Evolutionary conservation across 1,140 invertebrate genomes (phyloP).

Genomic region (Dryas iulia): DNA sequence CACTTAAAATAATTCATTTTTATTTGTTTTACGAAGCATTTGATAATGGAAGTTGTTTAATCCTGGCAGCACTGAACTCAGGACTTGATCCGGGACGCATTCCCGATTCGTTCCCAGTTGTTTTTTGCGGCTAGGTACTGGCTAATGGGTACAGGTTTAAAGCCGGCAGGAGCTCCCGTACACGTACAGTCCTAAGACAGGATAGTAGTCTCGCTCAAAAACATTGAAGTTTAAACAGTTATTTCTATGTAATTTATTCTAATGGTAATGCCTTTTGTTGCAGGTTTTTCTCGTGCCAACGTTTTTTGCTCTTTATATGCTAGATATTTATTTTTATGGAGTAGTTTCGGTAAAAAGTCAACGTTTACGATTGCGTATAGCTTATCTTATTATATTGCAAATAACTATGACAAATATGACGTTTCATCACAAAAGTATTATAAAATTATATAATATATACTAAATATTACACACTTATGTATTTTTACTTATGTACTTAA

Average conservation of each 20-base stretch:
- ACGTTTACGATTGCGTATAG: not conserved
- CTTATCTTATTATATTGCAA: not conserved
- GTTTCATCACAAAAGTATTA: no score
- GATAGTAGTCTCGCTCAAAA: constrained; percentile 31
- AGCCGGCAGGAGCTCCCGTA: constrained; percentile 42
- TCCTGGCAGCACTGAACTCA: constrained; percentile 47
- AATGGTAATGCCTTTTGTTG: constrained; percentile 27
- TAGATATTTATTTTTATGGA: not conserved
- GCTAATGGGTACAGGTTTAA: constrained; percentile 76
- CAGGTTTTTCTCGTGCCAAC: constrained; percentile 18
- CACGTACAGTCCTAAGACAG: constrained; percentile 30
- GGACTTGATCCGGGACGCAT: constrained; percentile 66
- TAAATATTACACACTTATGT: no score
- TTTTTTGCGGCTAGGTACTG: constrained; percentile 72
- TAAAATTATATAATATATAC: no score
- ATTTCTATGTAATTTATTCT: constrained; percentile 33
- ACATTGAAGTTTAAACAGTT: constrained; percentile 38
- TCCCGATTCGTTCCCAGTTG: constrained; percentile 78
- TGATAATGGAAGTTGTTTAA: not conserved
- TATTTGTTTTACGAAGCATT: not conserved
- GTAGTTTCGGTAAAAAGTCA: not conserved
- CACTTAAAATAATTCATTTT: not conserved
- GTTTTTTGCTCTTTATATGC: constrained; percentile 6
- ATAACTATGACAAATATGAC: no score
- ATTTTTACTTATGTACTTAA: no score